Conservation (phyloP, 2,113 vertebrate genomes). For the Myanophis thanlyinensis region DNA sequence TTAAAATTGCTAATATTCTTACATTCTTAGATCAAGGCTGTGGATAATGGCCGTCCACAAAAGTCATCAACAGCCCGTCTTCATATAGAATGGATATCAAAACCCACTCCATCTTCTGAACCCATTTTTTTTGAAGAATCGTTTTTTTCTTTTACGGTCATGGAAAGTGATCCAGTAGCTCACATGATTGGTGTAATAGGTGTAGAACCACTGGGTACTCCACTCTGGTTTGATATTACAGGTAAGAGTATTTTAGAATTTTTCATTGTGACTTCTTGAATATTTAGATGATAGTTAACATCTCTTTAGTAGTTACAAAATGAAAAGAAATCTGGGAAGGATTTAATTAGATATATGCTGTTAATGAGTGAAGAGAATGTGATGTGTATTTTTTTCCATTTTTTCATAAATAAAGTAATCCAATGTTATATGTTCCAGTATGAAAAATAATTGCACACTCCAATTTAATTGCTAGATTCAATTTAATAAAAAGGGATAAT, state of each 20-base stretch:
- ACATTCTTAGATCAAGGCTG: slow-evolving; percentile 87
- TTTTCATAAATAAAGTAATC: background rate
- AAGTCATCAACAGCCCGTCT: slow-evolving; percentile 90
- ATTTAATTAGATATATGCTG: background rate
- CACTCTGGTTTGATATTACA: slow-evolving; percentile 96
- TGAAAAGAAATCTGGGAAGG: background rate
- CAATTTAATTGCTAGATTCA: background rate
- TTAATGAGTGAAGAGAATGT: background rate
- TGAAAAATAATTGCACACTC: background rate
- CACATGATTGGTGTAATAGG: slow-evolving; percentile 96
- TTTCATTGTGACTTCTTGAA: background rate
- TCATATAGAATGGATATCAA: slow-evolving; percentile 96
- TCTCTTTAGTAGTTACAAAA: background rate
- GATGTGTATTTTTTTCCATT: background rate
- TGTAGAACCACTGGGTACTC: slow-evolving; percentile 81
- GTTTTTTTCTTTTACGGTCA: slow-evolving; percentile 89
- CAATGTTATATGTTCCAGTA: background rate
- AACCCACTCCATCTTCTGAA: slow-evolving; percentile 75
- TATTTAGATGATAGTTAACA: background rate
- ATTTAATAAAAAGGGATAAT: background rate
- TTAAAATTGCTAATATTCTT: slow-evolving; percentile 43
- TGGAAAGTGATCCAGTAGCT: slow-evolving; percentile 96
- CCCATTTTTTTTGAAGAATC: slow-evolving; percentile 88
- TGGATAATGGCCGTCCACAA: slow-evolving; percentile 96
- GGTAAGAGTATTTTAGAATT: slow-evolving; percentile 70